These are phyloP conservation scores for Equus quagga DNA, from an alignment of 2,113 vertebrate species.

Conservation along the genomic window DNA sequence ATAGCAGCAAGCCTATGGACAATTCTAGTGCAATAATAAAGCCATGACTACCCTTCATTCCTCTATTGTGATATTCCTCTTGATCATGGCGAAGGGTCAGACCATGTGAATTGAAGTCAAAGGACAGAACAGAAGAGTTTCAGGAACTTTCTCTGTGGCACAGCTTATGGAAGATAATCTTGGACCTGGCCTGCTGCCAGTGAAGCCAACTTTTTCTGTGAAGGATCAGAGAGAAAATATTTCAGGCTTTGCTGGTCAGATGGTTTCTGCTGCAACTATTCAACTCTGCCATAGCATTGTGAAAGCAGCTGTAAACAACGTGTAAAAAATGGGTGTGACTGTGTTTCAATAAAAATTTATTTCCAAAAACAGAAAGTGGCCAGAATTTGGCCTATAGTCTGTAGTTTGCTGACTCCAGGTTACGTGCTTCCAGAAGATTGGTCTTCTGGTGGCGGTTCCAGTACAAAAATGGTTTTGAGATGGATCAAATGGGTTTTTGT, in stretches of 20 bases:
- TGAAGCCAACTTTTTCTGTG: neutral
- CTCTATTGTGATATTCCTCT: neutral
- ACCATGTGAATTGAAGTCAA: neutral
- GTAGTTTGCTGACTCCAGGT: neutral
- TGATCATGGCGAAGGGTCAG: neutral
- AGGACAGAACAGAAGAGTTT: neutral
- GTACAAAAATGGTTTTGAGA: neutral
- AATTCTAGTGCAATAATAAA: neutral
- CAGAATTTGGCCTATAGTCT: neutral
- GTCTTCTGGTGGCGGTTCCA: neutral
- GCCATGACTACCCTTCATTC: neutral
- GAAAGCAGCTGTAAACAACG: neutral
- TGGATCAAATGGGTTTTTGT: neutral
- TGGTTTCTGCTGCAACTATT: neutral
- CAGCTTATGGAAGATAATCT: neutral
- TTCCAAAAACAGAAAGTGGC: neutral
- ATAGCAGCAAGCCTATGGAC: neutral
- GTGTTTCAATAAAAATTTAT: neutral
- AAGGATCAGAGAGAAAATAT: neutral
- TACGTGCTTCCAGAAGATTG: neutral
- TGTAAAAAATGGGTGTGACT: neutral
- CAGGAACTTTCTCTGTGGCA: neutral
- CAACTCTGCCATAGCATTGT: too few species aligned
- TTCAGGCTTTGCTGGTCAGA: neutral
- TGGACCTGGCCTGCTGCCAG: neutral